These are phyloP conservation scores for Phengaris alcon DNA, from an alignment of 2,888 invertebrate species.

Conservation along the genomic window DNA sequence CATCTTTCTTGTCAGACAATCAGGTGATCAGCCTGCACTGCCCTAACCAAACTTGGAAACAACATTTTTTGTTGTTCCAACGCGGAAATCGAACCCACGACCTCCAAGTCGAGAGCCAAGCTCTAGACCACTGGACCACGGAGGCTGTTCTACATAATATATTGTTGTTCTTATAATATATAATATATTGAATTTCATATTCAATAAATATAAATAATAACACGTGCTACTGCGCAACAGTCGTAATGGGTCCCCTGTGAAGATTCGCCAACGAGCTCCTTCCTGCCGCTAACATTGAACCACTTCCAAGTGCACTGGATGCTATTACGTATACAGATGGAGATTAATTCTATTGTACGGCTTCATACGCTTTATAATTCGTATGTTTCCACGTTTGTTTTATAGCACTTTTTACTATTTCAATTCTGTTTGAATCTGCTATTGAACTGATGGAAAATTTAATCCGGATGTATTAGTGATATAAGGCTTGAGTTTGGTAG, in stretches of 20 bases:
- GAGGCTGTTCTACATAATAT: too few relatives aligned
- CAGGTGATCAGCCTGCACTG: too few relatives aligned
- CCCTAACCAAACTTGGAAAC: too few relatives aligned
- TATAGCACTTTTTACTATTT: neutral
- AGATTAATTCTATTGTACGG: conserved; percentile 47
- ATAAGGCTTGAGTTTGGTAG: too few relatives aligned
- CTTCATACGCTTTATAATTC: conserved; percentile 32
- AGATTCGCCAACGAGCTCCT: conserved; percentile 63
- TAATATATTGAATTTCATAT: too few relatives aligned
- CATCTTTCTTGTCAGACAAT: too few relatives aligned
- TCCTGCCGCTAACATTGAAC: conserved; percentile 76
- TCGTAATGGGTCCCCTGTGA: conserved; percentile 43
- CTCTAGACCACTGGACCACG: too few relatives aligned
- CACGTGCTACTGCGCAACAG: neutral
- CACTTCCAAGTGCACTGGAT: conserved; percentile 75
- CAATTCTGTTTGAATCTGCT: neutral
- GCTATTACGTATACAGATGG: conserved; percentile 66
- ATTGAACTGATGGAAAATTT: neutral
- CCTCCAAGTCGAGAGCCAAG: too few relatives aligned
- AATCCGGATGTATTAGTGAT: neutral
- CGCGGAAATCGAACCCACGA: too few relatives aligned
- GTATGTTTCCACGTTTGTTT: conserved; percentile 23
- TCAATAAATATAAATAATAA: too few relatives aligned
- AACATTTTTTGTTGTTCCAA: too few relatives aligned
- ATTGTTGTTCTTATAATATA: too few relatives aligned